Base-by-base conservation (phyloP, 1,140 invertebrate species). In the Drosophila dunni region DNA sequence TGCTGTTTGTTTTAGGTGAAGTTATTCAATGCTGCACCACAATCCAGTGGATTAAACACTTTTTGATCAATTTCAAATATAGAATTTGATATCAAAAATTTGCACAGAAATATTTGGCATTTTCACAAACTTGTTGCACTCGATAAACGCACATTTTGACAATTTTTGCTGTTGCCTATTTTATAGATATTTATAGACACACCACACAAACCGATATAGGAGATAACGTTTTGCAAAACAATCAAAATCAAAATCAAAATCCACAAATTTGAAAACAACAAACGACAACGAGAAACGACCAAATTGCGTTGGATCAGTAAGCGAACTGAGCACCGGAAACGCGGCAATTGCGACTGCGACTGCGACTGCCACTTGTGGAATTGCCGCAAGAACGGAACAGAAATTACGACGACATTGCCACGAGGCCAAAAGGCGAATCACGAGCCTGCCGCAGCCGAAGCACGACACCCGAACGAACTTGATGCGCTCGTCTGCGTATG, bases 291-390 rank as follows among this genome's bases (percentile, higher is more conserved):
- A 69, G 4, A 29, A 29, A 29, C 57, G 57, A 62, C 33, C 66
- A 63, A 78, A 61, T 61, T 66, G 66, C 76, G 60, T 60, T 82
- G 77, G 58, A 56, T 17, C 69, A 68, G 51, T 75, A 61, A 50
- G 46, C 57, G 64, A 82, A 82, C 81, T 85, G 81, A 90, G 71
- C 66, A 90, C 86, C 86, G 86, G 88, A 90, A 90, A 83, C 88
- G 80, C 86, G 82, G 68, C 75, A 66, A 78, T 72, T 54, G 77
- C 75, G 80, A 81, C 80, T 76, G 88, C 75, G 69, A 78, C 77
- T 54, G 77, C 75, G 80, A 81, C 80, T 76, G 88, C 86, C 86
- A 90, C 86, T 90, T 90, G 86, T 90, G 86, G 86, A 90, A 90
- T 90, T 74, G 78, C 64, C 78, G 67, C 66, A 75, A 34, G 72